Evolutionary conservation across 2,113 vertebrate genomes (phyloP).

Genomic region (Laticauda colubrina): DNA sequence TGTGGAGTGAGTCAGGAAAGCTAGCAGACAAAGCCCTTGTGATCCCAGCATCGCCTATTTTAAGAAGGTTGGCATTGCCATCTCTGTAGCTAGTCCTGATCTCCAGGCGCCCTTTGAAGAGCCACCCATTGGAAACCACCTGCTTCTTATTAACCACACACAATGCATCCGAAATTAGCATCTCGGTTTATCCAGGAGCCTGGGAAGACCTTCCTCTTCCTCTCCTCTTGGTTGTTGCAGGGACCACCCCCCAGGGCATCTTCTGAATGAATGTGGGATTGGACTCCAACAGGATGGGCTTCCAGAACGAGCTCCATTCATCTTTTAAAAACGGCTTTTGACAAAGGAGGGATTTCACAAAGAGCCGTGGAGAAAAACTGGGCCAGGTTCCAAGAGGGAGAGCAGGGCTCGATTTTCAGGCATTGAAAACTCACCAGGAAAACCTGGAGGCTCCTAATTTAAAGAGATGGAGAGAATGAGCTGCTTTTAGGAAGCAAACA

Average conservation of each 20-base stretch:
- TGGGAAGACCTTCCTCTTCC: background rate
- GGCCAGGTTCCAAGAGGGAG: background rate
- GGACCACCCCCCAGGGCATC: background rate
- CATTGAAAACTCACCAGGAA: background rate
- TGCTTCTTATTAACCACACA: background rate
- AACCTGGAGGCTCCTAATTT: background rate
- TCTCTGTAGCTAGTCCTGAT: background rate
- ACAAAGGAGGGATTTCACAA: background rate
- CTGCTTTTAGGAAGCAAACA: background rate
- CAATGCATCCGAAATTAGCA: background rate
- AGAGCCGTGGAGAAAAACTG: background rate
- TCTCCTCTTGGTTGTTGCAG: background rate
- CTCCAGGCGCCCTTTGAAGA: background rate
- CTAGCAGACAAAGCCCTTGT: too few relatives aligned
- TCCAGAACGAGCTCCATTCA: background rate
- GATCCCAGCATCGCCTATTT: too few relatives aligned
- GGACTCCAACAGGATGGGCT: background rate
- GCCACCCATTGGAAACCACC: background rate
- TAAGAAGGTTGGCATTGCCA: background rate
- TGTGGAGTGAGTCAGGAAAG: background rate
- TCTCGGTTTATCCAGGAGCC: background rate
- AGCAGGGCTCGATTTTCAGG: background rate
- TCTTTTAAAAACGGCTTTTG: background rate
- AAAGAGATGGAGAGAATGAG: background rate
- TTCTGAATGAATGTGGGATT: background rate